Evolutionary conservation across 2,797 vertebrate species (phyloP), one percentile per base, ranked within the genome.

Genomic region (Brachymystax lenok): DNA sequence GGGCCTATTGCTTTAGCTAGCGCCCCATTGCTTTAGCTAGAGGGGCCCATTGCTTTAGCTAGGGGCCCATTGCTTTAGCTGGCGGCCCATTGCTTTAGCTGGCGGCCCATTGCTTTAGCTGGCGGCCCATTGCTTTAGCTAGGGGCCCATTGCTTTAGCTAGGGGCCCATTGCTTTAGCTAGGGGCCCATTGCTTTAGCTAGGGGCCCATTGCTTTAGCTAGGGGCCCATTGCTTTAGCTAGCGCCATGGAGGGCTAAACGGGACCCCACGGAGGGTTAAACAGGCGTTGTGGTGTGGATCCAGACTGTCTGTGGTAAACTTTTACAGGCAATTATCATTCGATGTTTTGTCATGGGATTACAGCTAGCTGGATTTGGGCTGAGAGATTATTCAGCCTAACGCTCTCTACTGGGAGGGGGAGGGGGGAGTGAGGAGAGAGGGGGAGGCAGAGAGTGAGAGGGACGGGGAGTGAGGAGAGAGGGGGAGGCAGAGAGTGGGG

Each of bases 301-400:
- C 51, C 40, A 50, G 24, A 3, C 33, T 30, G 16, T 74, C 16
- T 51, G 63, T 51, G 14, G 13, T 19, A 28, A 5, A 51, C 64
- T 51, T 67, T 5, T 77, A 82, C 79, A 85, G 84, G 83, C 77
- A 19, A 80, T 86, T 24, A 81, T 80, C 74, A 84, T 77, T 81
- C 21, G 56, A 80, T 77, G 86, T 88, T 90, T 86, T 89, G 86
- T 88, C 86, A 89, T 77, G 80, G 90, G 88, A 88, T 89, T 87
- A 91, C 81, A 81, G 80, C 78, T 71, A 81, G 80, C 78, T 64
- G 77, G 69, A 50, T 79, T 75, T 66, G 74, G 84, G 78, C 61
- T 76, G 72, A 80, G 56, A 85, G 87, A 88, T 90, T 90, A 90
- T 87, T 87, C 77, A 89, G 88, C 86, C 74, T 82, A 19, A 4